phyloP scores from a whole-genome alignment of 2,888 invertebrate genomes.

The Bellardia bayeri region DNA sequence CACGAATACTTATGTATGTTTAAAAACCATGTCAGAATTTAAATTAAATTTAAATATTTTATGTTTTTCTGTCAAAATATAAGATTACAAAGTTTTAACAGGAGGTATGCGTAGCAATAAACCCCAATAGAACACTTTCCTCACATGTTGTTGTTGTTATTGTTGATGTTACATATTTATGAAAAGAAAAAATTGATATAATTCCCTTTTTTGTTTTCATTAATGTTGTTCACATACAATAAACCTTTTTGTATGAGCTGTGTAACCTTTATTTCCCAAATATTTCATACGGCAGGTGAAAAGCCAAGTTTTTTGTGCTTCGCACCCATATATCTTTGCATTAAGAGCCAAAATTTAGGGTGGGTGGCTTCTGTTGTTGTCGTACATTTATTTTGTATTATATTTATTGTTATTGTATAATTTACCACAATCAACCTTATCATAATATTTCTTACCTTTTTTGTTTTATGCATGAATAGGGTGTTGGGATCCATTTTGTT shows the following conservation, averaged over 20 bases:
- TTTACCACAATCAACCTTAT: conserved; percentile 7
- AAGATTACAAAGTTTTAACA: too few relatives aligned
- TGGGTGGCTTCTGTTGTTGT: not conserved
- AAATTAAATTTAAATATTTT: too few relatives aligned
- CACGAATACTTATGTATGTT: too few relatives aligned
- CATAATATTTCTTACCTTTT: not conserved
- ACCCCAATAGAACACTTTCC: too few relatives aligned
- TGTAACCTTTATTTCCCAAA: not conserved
- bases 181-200: too few relatives aligned
- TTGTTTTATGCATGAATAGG: not conserved
- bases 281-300: conserved; percentile 23
- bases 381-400: not conserved
- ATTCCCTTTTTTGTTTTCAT: not conserved
- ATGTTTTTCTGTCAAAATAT: too few relatives aligned
- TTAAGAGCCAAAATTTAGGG: not conserved
- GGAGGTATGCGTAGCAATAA: too few relatives aligned
- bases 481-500: not conserved
- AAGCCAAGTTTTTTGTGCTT: not conserved
- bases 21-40: too few relatives aligned
- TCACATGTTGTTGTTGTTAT: too few relatives aligned
- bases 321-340: not conserved
- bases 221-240: not conserved
- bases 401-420: conserved; percentile 6
- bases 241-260: not conserved
- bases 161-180: not conserved